A percentile compares a stretch with the other conserved stretches of the same genome.
These are phyloP conservation scores for Chascanopsetta lugubris DNA, from an alignment of 2,113 vertebrate genomes.

Conservation along the genomic window DNA sequence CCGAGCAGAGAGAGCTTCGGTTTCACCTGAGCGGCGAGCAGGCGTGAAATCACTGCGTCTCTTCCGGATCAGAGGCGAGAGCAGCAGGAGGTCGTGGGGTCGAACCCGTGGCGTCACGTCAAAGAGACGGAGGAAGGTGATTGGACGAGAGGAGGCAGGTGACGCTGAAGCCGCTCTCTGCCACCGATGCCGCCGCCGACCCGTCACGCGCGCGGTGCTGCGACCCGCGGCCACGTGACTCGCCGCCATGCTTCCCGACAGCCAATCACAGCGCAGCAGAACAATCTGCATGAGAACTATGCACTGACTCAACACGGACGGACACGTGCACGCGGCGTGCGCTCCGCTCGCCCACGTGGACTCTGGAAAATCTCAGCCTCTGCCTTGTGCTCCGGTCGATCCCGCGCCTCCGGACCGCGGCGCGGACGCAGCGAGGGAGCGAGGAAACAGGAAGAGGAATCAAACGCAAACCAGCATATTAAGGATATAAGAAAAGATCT, in stretches of 20 bases:
- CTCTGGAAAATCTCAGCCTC: slow-evolving; percentile 88
- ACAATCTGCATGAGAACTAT: slow-evolving; percentile 98
- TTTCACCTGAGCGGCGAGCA: slow-evolving; percentile 71
- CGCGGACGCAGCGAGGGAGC: slow-evolving; percentile 89
- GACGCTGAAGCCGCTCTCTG: slow-evolving; percentile 89
- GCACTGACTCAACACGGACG: slow-evolving; percentile 88
- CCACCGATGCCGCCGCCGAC: too few relatives aligned
- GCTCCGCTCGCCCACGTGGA: slow-evolving; percentile 74
- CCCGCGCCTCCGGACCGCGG: slow-evolving; percentile 86
- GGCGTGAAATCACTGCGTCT: not conserved
- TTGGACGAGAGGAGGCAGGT: slow-evolving; percentile 87
- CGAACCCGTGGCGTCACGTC: slow-evolving; percentile 29
- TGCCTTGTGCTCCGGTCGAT: slow-evolving; percentile 90
- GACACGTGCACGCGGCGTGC: slow-evolving; percentile 4
- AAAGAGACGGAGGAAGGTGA: slow-evolving; percentile 69
- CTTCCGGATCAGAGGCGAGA: not conserved
- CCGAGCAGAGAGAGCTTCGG: slow-evolving; percentile 79
- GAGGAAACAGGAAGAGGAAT: slow-evolving; percentile 80
- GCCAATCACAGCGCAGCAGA: slow-evolving; percentile 92
- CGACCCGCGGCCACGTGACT: slow-evolving; percentile 83
- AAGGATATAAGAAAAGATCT: slow-evolving; percentile 89
- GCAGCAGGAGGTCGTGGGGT: slow-evolving; percentile 34
- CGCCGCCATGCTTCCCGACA: slow-evolving; percentile 91
- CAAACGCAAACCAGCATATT: slow-evolving; percentile 96
- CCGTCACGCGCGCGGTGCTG: slow-evolving; percentile 88